Evolutionary conservation across 2,888 invertebrate species (phyloP).

Genomic region (Bibio marci): DNA sequence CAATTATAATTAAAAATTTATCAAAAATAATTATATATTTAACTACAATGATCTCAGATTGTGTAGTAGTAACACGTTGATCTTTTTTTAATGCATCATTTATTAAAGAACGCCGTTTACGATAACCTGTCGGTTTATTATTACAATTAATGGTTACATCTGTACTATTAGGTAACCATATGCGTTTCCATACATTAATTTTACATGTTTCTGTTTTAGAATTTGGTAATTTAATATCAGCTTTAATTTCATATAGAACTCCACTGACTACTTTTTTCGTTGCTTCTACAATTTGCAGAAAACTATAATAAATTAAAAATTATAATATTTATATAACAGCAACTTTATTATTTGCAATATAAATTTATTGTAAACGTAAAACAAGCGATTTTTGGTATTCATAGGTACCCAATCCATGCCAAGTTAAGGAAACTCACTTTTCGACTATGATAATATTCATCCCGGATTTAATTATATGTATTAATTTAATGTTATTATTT

Average conservation of each 20-base stretch:
- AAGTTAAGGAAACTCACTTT: too few relatives aligned
- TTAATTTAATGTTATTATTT: too few relatives aligned
- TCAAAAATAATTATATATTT: too few relatives aligned
- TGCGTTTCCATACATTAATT: conserved; percentile 29
- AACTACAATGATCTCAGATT: too few relatives aligned
- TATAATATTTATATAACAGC: not conserved
- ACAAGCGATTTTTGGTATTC: too few relatives aligned
- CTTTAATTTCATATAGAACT: conserved; percentile 32
- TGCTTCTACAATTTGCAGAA: conserved; percentile 20
- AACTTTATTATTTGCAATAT: not conserved
- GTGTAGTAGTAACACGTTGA: too few relatives aligned
- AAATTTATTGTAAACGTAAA: too few relatives aligned
- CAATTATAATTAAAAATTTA: too few relatives aligned
- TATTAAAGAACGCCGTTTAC: not conserved
- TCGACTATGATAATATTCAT: too few relatives aligned
- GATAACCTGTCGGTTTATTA: not conserved
- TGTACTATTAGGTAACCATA: conserved; percentile 29
- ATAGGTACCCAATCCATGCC: too few relatives aligned
- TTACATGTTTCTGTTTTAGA: not conserved
- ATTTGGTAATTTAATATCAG: conserved; percentile 26
- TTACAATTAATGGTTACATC: conserved; percentile 19
- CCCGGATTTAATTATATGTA: too few relatives aligned
- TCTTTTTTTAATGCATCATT: not conserved
- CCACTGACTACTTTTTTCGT: conserved; percentile 36
- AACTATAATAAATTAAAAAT: conserved; percentile 16